Percentiles rank a stretch among this genome's conserved stretches.
Evolutionary conservation across 2,888 invertebrate genomes (phyloP).

Genomic region (Epistrophe eligans): DNA sequence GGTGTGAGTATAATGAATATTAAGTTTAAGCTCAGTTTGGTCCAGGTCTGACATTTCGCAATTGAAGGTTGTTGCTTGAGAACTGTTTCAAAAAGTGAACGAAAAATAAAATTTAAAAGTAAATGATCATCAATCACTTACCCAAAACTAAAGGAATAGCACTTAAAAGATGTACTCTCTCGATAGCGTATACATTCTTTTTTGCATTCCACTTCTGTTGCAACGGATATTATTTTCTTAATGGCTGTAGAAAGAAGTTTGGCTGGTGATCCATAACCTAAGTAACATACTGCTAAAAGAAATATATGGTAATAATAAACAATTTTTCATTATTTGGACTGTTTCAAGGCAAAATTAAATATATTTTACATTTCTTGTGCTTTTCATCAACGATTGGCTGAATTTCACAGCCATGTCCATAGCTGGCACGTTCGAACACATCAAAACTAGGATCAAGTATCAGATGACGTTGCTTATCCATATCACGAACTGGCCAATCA

Average conservation of each 20-base stretch:
- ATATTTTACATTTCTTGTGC: conserved; percentile 82
- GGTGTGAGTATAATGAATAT: conserved; percentile 88
- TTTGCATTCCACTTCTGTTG: conserved; percentile 89
- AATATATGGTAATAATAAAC: conserved; percentile 30
- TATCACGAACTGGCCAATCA: conserved; percentile 88
- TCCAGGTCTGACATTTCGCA: conserved; percentile 92
- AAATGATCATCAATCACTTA: conserved; percentile 79
- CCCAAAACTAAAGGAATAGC: conserved; percentile 91
- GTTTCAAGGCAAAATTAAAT: neutral
- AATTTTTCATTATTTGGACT: conserved; percentile 2
- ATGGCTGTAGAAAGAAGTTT: conserved; percentile 87
- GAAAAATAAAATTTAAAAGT: neutral
- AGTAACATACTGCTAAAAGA: conserved; percentile 88
- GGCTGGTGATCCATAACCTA: conserved; percentile 91
- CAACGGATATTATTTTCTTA: conserved; percentile 87
- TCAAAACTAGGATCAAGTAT: conserved; percentile 88
- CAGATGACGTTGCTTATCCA: conserved; percentile 86
- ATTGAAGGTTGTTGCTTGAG: conserved; percentile 85
- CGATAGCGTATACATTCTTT: conserved; percentile 86
- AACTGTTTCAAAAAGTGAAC: conserved; percentile 76
- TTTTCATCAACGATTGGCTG: conserved; percentile 85
- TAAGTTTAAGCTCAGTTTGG: conserved; percentile 89
- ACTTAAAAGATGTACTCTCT: conserved; percentile 87
- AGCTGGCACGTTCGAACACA: conserved; percentile 92
- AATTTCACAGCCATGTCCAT: conserved; percentile 92